Base-by-base conservation (phyloP, 2,113 vertebrate genomes). In the Phoenicopterus ruber region DNA sequence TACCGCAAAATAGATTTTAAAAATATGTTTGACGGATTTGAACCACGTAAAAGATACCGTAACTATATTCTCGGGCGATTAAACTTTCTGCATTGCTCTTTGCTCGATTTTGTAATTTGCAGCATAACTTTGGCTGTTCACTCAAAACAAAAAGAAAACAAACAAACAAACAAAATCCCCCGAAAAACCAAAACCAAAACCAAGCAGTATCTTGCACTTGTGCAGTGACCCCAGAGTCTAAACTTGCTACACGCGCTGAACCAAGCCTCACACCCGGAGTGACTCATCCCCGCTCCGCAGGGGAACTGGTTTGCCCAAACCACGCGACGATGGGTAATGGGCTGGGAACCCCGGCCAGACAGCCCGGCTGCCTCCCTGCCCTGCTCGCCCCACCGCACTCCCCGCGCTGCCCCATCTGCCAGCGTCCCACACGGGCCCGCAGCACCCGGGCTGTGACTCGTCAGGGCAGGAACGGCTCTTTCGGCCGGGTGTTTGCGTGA, bases 281-380 rank as follows among this genome's bases (percentile, higher is more conserved):
- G 94, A 95, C 81, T 96, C 93, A 95, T 31, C 77, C 81, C 69
- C 3, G 7, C 50, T 8, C 76, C 0, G 5, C 36, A 7, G 92
- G 82, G 72, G 72, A 97, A 96, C 95, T 94, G 92, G 86, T 96
- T 95, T 91, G 66, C 52, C 92, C 94, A 61, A 91, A 89, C 52
- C 93, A 71, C 49, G 57, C 2, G 10, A 52, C 3, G 16, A 42
- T 78, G 77, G 82, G 22, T 46, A 42, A 44, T 91, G 86, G 72
- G 69, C 63, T 81, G 93, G 86, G 73, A 89, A 31, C 20, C 80
- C 67, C 16, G 7, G 61, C 76, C 91, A 47, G 90, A 79, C 82
- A 26, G 71, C 86, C 70, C 4, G 6, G 3, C 61, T 44, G 77
- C 62, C 73, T 82, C 86, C 74, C 80, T 40, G 77, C 72, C 77